Base-by-base conservation (phyloP, 2,888 invertebrate genomes). In the Drosophila longiperda region DNA sequence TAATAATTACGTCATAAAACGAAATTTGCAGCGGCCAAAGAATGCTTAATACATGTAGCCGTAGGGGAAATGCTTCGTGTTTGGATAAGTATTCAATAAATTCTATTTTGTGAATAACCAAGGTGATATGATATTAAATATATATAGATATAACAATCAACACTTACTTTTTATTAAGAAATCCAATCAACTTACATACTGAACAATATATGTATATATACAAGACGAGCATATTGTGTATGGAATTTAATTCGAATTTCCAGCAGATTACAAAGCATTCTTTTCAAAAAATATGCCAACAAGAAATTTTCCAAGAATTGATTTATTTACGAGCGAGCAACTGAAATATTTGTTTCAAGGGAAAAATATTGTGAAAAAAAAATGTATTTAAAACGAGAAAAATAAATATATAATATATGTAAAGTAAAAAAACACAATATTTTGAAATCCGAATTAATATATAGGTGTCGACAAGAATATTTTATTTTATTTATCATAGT, bases 1-100 rank as follows among this genome's bases (percentile, higher is more conserved):
- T 75, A 78, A 86, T 83, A 86, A 86, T 83, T 81, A 83, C 20
- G 42, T 60, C 73, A 83, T 88, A 75, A 86, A 83, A 70, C 59
- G 54, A 69, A 78, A 61, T 70, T 42, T 48, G 40, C 36, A 12
- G 48, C 12, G 20, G n/a, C 40, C 8, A 23, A 48, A 29, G 40
- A 32, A 60, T 62, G 60, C 68, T 49, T 57, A 64, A 72, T 55
- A 65, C 32, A 60, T 36, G 45, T 42, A 52, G 45, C 45, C 36
- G 29, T 17, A 20, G 33, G 38, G 12, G 15, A 23, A 54, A 45
- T 58, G n/a, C n/a, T 64, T 49, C 32, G 36, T 23, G 49, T 26
- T 20, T 26, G 29, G 11, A 29, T 57, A 55, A 45, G 20, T 23
- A 38, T 53, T 45, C 40, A 5, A 49, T 34, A 40, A 20, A 42